Conservation (phyloP, 2,113 vertebrate genomes). For the Emydocephalus ijimae region DNA sequence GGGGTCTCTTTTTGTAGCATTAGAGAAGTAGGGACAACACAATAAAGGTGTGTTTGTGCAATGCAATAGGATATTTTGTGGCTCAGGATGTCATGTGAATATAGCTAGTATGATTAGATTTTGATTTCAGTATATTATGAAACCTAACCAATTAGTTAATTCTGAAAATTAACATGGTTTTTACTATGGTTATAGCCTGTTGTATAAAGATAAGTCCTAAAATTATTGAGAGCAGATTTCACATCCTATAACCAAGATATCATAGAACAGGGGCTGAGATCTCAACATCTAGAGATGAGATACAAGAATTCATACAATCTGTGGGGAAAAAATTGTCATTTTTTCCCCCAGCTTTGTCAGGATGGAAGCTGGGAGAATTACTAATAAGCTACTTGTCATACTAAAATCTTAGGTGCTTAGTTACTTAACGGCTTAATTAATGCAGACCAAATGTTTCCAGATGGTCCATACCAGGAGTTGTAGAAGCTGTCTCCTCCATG, state of each 20-base stretch:
- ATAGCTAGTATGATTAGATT: background rate
- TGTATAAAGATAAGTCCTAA: background rate
- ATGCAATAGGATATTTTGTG: background rate
- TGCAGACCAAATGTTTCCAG: background rate
- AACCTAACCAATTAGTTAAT: background rate
- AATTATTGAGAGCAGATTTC: background rate
- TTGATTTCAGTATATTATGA: background rate
- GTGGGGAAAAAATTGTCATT: background rate
- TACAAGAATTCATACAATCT: background rate
- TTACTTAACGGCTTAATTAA: background rate
- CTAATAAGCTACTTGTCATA: background rate
- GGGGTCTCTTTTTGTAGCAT: background rate
- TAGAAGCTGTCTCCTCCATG: background rate
- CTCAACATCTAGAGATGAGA: background rate
- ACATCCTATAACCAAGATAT: background rate
- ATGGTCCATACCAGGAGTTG: background rate
- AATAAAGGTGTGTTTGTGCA: background rate
- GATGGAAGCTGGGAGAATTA: background rate
- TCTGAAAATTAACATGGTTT: background rate
- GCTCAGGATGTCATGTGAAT: background rate
- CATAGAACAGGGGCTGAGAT: background rate
- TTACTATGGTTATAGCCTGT: background rate
- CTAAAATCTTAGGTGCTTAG: background rate
- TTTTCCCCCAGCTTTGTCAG: background rate
- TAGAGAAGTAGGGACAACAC: background rate